Evolutionary conservation across 2,888 invertebrate genomes (phyloP), one percentile per base, ranked within the genome.

Genomic region (Myathropa florea): DNA sequence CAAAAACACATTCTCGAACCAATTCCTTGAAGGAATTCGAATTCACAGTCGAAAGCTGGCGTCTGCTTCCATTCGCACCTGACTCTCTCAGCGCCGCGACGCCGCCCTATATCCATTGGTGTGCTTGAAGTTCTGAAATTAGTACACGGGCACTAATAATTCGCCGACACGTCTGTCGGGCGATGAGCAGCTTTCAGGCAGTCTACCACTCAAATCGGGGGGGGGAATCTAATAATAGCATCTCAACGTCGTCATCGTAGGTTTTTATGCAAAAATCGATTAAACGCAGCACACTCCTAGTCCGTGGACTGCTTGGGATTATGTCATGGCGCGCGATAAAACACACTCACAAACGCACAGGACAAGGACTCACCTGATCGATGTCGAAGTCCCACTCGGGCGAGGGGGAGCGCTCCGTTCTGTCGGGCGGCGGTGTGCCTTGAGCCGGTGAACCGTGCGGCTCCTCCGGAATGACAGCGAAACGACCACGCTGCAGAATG

Each of bases 391-490:
- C 93, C 93, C 93, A 93, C 88, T 93, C 93, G 6, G 93, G 93
- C 24, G 93, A 92, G 59, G 93, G 92, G n/a, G 93, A 92, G 64
- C 92, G 92, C 36, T 90, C 86, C 26, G 89, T 77, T 59, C 89
- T 89, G 72, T 89, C 89, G 10, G 90, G 89, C 2, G 90, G 90
- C 33, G 91, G 91, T 18, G 91, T 91, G 75, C 90, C 89, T 63
- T 92, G 89, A 24, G 92, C 92, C 63, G 92, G 91, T 6, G 92
- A 92, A 57, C 92, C 91, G 78, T 91, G 91, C 57, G 94, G 94
- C 89, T 94, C 94, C 83, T 93, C 93, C 60, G 93, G 93, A 89
- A 93, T 93, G 83, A 93, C 93, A 89, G 93, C 93, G 87, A 93
- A 93, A 70, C 93, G 91, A 65, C 93, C 93, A 70, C 93, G 90